Base-by-base conservation (phyloP, 2,113 vertebrate genomes). In the Arvicanthis niloticus region DNA sequence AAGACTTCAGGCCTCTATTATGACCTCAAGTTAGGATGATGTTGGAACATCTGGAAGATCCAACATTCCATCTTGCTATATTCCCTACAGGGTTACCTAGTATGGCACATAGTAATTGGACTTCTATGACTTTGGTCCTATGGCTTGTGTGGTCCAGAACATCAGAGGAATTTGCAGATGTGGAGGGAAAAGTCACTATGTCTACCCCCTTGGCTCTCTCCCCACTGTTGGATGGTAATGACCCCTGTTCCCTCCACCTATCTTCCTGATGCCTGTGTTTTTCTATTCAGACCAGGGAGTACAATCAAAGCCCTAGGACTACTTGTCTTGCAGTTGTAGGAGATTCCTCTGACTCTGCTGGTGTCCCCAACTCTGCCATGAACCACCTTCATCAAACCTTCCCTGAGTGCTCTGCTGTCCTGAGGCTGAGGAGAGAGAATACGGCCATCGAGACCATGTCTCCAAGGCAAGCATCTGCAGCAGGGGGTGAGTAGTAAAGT, bases 371-470 rank as follows among this genome's bases (percentile, higher is more conserved):
- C 21, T 24, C 42, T 72, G 37, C 45, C 56, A n/a, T n/a, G 42
- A 37, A 31, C 22, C 21, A 58, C 60, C 9, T 48, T 70, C 29
- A 40, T 51, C 24, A 42, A 58, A 58, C 40, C 21, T 11, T 81
- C 62, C 19, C 77, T 0, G 22, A 17, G 5, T 26, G 16, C 16
- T 17, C 85, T 37, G 1, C 1, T 40, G 13, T 40, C 24, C 60
- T 2, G 60, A 77, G 3, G 29, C 16, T 24, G 8, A 56, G 73
- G 56, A 58, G 56, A 40, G 58, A 84, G 13, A 19, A 12, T 48
- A 11, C 24, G 56, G 29, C 21, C 51, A 31, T 3, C 2, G 1
- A 60, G 42, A 48, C 10, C 8, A 0, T 26, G 1, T 62, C 48
- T 72, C 68, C 58, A 60, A 60, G 68, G 37, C 51, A 94, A 53